These are phyloP conservation scores for Prionchulus punctatus DNA, from an alignment of 2,888 invertebrate species.

Conservation along the genomic window DNA sequence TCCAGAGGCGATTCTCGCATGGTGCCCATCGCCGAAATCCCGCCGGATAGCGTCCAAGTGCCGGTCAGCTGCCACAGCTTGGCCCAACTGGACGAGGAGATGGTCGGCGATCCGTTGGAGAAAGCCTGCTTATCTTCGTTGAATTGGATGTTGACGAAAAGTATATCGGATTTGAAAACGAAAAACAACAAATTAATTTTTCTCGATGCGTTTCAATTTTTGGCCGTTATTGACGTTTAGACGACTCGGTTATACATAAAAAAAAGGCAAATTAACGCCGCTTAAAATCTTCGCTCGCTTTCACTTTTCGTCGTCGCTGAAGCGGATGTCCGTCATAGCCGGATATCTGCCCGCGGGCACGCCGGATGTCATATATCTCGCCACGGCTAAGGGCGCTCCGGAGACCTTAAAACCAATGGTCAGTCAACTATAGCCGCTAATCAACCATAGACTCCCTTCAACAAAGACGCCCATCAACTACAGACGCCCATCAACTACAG, in stretches of 20 bases:
- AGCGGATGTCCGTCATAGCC: slow-evolving; percentile 90
- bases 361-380: slow-evolving; percentile 66
- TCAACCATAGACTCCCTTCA: too few relatives aligned
- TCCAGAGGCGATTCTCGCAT: neutral
- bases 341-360: slow-evolving; percentile 49
- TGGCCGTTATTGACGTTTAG: too few relatives aligned
- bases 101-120: slow-evolving; percentile 95
- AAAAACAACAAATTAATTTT: too few relatives aligned
- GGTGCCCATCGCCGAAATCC: slow-evolving; percentile 47
- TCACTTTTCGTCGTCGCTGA: slow-evolving; percentile 82
- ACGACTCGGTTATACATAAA: slow-evolving; percentile 80
- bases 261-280: slow-evolving; percentile 56
- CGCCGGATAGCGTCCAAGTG: slow-evolving; percentile 63
- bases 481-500: too few relatives aligned
- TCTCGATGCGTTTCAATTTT: too few relatives aligned
- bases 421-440: slow-evolving; percentile 24
- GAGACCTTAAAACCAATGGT: slow-evolving; percentile 85
- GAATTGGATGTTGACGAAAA: slow-evolving; percentile 88
- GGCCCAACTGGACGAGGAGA: slow-evolving; percentile 69
- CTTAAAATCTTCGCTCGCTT: slow-evolving; percentile 84
- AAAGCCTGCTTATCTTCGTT: slow-evolving; percentile 87
- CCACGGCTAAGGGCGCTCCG: slow-evolving; percentile 91
- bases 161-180: too few relatives aligned
- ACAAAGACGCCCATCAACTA: too few relatives aligned
- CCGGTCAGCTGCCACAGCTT: slow-evolving; percentile 89